Conservation (phyloP, 1,140 invertebrate species). For the Geopemphigus sp. region DNA sequence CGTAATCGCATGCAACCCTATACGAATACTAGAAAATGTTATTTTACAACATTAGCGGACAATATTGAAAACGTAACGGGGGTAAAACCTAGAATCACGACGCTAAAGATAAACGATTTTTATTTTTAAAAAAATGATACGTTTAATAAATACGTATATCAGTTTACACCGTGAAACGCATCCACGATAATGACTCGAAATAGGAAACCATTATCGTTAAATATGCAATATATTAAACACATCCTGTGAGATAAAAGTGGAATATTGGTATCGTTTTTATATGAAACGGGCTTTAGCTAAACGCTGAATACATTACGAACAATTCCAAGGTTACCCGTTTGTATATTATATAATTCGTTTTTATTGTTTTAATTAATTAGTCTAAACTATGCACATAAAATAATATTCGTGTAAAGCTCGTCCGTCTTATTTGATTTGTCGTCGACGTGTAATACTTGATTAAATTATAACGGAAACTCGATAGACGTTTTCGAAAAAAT, state of each 20-base stretch:
- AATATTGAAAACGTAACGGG: background rate
- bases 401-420: background rate
- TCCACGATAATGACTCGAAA: conserved; percentile 18
- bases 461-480: background rate
- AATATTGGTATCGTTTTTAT: conserved; percentile 7
- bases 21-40: background rate
- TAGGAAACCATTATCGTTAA: conserved; percentile 30
- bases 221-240: conserved; percentile 5
- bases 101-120: background rate
- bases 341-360: background rate
- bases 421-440: background rate
- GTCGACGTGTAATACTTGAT: background rate
- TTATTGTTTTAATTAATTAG: background rate
- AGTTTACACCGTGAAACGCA: background rate
- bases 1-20: too few relatives aligned
- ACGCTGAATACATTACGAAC: background rate
- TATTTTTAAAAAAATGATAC: conserved; percentile 1
- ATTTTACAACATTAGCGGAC: conserved; percentile 1
- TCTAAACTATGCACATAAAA: background rate
- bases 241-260: conserved; percentile 32
- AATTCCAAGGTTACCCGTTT: background rate
- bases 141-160: background rate
- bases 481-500: background rate
- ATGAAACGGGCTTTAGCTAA: background rate
- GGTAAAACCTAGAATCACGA: background rate